Evolutionary conservation across 1,140 invertebrate species (phyloP), one percentile per base, ranked within the genome.

Genomic region (Nymphalis io): DNA sequence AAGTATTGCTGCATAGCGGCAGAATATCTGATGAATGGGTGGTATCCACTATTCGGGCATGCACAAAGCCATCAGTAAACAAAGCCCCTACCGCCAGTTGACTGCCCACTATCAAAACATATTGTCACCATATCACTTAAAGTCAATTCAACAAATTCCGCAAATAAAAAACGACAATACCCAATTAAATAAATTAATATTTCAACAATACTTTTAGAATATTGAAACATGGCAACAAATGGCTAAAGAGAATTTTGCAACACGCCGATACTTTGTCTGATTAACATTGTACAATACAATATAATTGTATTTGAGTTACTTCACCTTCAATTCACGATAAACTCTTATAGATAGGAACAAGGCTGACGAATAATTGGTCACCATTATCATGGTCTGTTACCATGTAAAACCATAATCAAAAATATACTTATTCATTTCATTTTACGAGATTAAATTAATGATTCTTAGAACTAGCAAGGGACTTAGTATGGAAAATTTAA

Each of bases 201-300:
- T 51, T 51, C 46, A 51, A 51, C 46, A 51, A 51, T 51, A 51
- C 46, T 51, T 51, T 20, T 46, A 51, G 20, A 51, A n/a, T 51
- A 20, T 51, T 51, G 46, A 51, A 51, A 51, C 46, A 51, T 51
- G 16, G 16, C 18, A 51, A 21, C 10, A 33, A 51, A 10, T 51
- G 46, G 46, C 46, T 51, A 42, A 42, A 42, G 40, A 18, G 16
- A 16, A 51, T 51, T 51, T 51, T 18, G 8, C 46, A 51, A 51
- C 12, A 46, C 18, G 15, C 20, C 46, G 46, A 51, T 51, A 51
- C 46, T 51, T 51, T 20, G 27, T 33, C 27, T 33, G 16, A 51
- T 51, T 51, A 51, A 18, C 46, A 51, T 51, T 51, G 46, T 51
- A 51, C 46, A 51, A 51, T 18, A 51, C 40, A 13, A 51, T 20